phyloP scores from a whole-genome alignment of 2,113 vertebrate genomes.

The Oplegnathus fasciatus region DNA sequence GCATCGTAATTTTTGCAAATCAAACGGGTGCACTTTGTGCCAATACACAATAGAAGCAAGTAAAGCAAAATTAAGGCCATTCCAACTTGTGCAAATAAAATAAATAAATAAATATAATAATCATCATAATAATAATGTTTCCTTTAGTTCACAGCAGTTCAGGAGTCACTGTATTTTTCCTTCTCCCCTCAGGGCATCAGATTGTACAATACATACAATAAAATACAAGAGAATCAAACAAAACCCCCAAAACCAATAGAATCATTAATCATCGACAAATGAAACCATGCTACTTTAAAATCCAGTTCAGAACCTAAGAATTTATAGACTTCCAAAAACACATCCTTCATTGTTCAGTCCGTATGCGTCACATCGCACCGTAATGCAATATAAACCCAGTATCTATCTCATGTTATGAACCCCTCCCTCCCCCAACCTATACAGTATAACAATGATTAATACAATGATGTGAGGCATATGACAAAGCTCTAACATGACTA shows the following conservation, averaged over 20 bases:
- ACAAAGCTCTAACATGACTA: slow-evolving; percentile 48
- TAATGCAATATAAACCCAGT: slow-evolving; percentile 55
- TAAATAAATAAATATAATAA: slow-evolving; percentile 62
- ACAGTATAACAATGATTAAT: slow-evolving; percentile 61
- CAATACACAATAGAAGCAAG: slow-evolving; percentile 87
- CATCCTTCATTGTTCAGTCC: slow-evolving; percentile 31
- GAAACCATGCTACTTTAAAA: slow-evolving; percentile 81
- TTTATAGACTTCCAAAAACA: slow-evolving; percentile 63
- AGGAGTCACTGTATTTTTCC: slow-evolving; percentile 57
- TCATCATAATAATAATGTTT: slow-evolving; percentile 47
- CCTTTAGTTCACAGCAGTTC: slow-evolving; percentile 73
- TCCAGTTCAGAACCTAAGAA: slow-evolving; percentile 49
- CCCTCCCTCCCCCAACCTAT: slow-evolving; percentile 25
- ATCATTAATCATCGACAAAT: slow-evolving; percentile 64
- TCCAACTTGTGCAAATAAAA: slow-evolving; percentile 87
- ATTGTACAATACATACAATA: slow-evolving; percentile 74
- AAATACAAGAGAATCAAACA: slow-evolving; percentile 67
- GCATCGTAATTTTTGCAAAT: slow-evolving; percentile 75
- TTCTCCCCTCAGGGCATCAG: slow-evolving; percentile 44
- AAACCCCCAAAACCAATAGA: slow-evolving; percentile 39
- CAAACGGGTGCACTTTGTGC: slow-evolving; percentile 87
- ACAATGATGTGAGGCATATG: slow-evolving; percentile 50
- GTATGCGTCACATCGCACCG: slow-evolving; percentile 25
- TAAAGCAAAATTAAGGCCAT: slow-evolving; percentile 92
- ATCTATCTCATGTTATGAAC: slow-evolving; percentile 11